Base-by-base conservation (phyloP, 2,113 vertebrate genomes). In the Cyphomyrus discorhynchus region DNA sequence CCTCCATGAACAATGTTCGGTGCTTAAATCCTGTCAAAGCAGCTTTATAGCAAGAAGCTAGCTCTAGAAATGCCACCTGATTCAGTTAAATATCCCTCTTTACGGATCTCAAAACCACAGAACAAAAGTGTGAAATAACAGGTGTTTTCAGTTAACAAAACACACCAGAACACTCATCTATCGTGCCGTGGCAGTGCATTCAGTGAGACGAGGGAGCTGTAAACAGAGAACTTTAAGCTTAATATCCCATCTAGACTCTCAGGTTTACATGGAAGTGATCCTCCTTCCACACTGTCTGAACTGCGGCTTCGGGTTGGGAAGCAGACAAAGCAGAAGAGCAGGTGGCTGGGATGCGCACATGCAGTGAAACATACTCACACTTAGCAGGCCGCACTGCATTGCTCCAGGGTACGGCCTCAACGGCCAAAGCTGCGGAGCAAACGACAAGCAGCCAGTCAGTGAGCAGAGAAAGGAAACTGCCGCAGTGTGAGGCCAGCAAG, bases 331-430 rank as follows among this genome's bases (percentile, higher is more conserved):
- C 42, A 21, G 6, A 45, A 19, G 42, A 2, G 35, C 47, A 53
- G 8, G 21, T 2, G 35, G 15, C 13, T 21, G 27, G n/a, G 1
- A 77, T 46, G 88, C 80, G 0, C 35, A 86, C 21, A 19, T 31
- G 90, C 49, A 91, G 91, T n/a, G 82, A 91, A 2, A 49, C 83
- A 58, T 96, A 98, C 98, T 99, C 94, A 99, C 98, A 97, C 95
- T 96, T 97, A 92, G 96, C 91, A 0, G 95, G 96, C 74, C 94
- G 96, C 91, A 96, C 88, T 90, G 94, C 91, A 89, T 92, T 53
- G 46, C 94, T 95, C 97, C 97, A 97, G 42, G 96, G 93, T 91
- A 95, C 94, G 77, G 95, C 91, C 5, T 94, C 92, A 42, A 91
- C 90, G 91, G 93, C 93, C 92, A 94, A 92, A 39, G 93, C 97